Conservation (phyloP, 2,888 invertebrate species). For the Acronicta psi region DNA sequence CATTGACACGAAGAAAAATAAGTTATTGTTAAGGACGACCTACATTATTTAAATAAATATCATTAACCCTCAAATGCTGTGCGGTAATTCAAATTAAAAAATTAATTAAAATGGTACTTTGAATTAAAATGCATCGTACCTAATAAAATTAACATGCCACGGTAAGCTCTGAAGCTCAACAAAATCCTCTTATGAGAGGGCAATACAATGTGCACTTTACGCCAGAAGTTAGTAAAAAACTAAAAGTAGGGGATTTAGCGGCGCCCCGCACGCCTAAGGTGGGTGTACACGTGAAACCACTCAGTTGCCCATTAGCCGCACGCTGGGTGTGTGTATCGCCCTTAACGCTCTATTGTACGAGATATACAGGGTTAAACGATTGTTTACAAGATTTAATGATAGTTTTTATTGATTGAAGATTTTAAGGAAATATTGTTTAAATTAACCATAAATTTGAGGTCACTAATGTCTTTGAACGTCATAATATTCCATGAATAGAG, state of each 20-base stretch:
- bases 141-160: constrained; percentile 43
- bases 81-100: not conserved
- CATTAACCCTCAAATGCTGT: too few relatives aligned
- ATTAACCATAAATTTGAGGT: too few relatives aligned
- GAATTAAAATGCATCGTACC: constrained; percentile 7
- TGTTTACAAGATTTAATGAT: constrained; percentile 31
- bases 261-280: constrained; percentile 73
- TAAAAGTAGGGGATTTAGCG: constrained; percentile 75
- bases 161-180: constrained; percentile 40
- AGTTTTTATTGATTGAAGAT: not conserved
- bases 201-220: constrained; percentile 74
- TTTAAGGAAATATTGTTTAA: too few relatives aligned
- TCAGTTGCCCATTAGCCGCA: constrained; percentile 76
- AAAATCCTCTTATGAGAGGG: constrained; percentile 74
- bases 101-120: not conserved
- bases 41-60: too few relatives aligned
- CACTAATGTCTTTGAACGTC: too few relatives aligned
- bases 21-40: too few relatives aligned
- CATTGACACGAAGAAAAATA: too few relatives aligned
- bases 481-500: too few relatives aligned
- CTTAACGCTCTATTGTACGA: constrained; percentile 47
- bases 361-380: constrained; percentile 35
- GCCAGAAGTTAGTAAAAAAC: constrained; percentile 76
- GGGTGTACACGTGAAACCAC: constrained; percentile 83
- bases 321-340: constrained; percentile 55